These are phyloP conservation scores for Hyposoter didymator DNA, from an alignment of 2,888 invertebrate species.

Conservation along the genomic window DNA sequence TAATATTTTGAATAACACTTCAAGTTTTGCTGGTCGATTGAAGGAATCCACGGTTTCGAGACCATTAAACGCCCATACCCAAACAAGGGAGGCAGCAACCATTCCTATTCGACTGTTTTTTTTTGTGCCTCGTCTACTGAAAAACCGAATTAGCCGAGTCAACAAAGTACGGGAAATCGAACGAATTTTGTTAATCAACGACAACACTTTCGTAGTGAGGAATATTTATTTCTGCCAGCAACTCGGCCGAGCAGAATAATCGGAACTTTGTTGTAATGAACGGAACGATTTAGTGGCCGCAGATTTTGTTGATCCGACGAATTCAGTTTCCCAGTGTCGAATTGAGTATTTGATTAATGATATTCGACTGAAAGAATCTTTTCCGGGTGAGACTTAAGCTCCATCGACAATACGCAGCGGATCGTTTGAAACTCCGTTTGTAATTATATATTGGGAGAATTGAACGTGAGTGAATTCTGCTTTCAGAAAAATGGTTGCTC, in stretches of 20 bases:
- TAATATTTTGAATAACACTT: no score
- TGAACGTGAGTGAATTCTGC: conserved; percentile 40
- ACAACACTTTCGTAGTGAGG: no score
- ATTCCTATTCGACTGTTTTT: neutral
- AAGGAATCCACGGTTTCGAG: neutral
- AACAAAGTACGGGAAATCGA: no score
- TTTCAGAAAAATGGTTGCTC: neutral
- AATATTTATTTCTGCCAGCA: no score
- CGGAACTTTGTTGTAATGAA: no score
- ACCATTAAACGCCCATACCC: neutral
- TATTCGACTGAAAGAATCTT: neutral
- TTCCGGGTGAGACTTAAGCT: neutral
- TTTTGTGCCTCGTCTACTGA: neutral
- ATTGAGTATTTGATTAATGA: conserved; percentile 4
- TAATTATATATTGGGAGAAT: conserved; percentile 11
- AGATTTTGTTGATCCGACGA: no score
- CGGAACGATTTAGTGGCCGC: no score
- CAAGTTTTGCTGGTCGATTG: neutral
- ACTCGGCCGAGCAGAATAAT: no score
- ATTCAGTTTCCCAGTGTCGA: neutral
- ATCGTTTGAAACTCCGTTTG: neutral
- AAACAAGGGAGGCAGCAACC: neutral
- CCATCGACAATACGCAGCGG: neutral
- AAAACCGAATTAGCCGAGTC: no score
- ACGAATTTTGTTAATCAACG: no score